Percentiles rank a stretch among this genome's conserved stretches.
Evolutionary conservation across 2,113 vertebrate species (phyloP).

Genomic region (Oxyura jamaicensis): DNA sequence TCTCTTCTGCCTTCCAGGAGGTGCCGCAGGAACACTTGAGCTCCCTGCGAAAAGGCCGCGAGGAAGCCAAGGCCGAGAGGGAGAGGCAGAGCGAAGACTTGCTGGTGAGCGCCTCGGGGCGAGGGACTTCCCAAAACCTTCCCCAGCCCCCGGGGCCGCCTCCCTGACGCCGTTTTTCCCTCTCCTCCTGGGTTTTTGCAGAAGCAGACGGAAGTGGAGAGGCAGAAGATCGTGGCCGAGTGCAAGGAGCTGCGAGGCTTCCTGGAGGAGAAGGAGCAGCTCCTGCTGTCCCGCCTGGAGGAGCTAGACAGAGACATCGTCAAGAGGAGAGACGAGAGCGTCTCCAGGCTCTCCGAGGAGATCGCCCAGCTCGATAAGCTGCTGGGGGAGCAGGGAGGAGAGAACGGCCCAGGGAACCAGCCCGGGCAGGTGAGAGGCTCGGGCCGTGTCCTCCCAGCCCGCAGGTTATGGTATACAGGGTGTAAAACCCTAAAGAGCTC

Average conservation of each 20-base stretch:
- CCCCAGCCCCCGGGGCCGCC: not conserved
- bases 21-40: constrained; percentile 55
- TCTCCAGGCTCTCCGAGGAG: not conserved
- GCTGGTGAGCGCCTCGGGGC: not conserved
- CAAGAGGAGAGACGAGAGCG: not conserved
- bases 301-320: constrained; percentile 17
- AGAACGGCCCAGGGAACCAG: not conserved
- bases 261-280: constrained; percentile 42
- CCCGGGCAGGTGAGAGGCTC: not conserved
- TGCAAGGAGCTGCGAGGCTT: not conserved
- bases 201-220: constrained; percentile 41
- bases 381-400: not conserved
- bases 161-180: not conserved
- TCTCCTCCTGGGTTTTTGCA: not conserved
- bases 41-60: not conserved
- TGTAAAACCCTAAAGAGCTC: not conserved
- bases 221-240: constrained; percentile 11
- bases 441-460: not conserved
- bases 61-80: constrained; percentile 36
- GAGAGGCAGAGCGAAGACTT: constrained; percentile 36
- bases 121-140: not conserved
- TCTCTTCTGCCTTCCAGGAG: not conserved
- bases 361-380: constrained; percentile 31
- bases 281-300: constrained; percentile 14
- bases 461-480: not conserved